These are phyloP conservation scores for Xyliphius kryptos DNA, from an alignment of 2,113 vertebrate genomes.

Conservation along the genomic window DNA sequence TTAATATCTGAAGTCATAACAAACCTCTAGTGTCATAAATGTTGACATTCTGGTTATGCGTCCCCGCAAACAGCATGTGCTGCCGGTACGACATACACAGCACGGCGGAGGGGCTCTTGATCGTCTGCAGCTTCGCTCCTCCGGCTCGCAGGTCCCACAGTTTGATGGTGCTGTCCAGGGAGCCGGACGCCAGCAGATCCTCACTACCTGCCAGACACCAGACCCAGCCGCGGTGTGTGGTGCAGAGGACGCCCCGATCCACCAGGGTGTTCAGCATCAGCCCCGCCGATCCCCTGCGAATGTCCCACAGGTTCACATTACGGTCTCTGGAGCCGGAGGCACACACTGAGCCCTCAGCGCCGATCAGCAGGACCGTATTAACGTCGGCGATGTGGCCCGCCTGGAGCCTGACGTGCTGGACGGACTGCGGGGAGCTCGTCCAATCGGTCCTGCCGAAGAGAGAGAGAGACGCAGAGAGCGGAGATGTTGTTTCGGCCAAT, in stretches of 20 bases:
- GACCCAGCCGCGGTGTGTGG: constrained; percentile 86
- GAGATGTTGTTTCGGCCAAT: too few species aligned
- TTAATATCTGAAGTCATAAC: constrained; percentile 5
- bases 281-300: constrained; percentile 59
- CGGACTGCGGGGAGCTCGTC: constrained; percentile 29
- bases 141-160: constrained; percentile 82
- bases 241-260: constrained; percentile 60
- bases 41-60: constrained; percentile 78
- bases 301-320: constrained; percentile 85
- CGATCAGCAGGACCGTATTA: constrained; percentile 77
- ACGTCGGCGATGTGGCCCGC: constrained; percentile 77
- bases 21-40: constrained; percentile 84
- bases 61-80: constrained; percentile 76
- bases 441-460: neutral
- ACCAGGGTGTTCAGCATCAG: constrained; percentile 56
- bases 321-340: constrained; percentile 81
- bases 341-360: constrained; percentile 74
- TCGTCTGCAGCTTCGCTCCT: constrained; percentile 72
- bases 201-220: constrained; percentile 77
- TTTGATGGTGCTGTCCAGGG: constrained; percentile 84
- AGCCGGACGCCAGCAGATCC: constrained; percentile 73
- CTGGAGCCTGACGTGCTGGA: constrained; percentile 68
- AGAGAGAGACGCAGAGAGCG: neutral
- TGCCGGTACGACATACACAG: constrained; percentile 73
- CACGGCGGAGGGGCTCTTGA: constrained; percentile 72